Percentiles rank a stretch among this genome's conserved stretches.
phyloP scores from a whole-genome alignment of 2,797 vertebrate species.

The Catostomus latipinnis region DNA sequence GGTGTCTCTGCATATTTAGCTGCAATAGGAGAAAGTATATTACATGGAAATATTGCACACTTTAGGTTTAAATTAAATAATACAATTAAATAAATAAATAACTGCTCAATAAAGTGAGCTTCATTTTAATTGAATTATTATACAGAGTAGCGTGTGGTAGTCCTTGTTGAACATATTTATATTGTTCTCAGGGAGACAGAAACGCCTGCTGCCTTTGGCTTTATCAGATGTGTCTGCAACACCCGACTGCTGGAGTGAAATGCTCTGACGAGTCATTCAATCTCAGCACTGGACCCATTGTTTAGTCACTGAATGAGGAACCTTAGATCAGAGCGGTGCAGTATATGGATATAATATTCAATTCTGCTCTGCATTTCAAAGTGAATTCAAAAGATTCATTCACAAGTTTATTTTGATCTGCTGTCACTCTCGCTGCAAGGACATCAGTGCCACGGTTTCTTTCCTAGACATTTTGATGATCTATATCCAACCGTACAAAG shows the following conservation, averaged over 20 bases:
- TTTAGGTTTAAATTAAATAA: constrained; percentile 8
- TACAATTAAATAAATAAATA: neutral
- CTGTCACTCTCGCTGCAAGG: constrained; percentile 39
- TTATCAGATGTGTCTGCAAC: constrained; percentile 60
- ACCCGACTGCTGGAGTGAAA: constrained; percentile 51
- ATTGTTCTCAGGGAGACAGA: constrained; percentile 55
- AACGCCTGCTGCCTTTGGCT: constrained; percentile 50
- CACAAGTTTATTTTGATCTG: constrained; percentile 52
- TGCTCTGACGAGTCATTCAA: constrained; percentile 54
- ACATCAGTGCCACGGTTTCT: constrained; percentile 34
- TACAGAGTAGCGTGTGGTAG: constrained; percentile 38
- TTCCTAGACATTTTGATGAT: constrained; percentile 33
- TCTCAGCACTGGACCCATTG: constrained; percentile 55
- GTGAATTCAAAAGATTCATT: constrained; percentile 51
- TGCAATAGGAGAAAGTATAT: neutral
- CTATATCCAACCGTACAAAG: constrained; percentile 15
- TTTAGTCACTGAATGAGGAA: constrained; percentile 53
- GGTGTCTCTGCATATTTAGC: too few species aligned
- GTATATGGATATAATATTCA: constrained; percentile 52
- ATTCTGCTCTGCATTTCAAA: constrained; percentile 56
- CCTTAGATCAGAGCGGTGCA: constrained; percentile 50
- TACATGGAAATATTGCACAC: neutral
- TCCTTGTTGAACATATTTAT: constrained; percentile 58
- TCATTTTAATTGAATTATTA: constrained; percentile 31
- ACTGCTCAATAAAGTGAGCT: constrained; percentile 24